Base-by-base conservation (phyloP, 2,888 invertebrate species). In the Xiphydria camelus region DNA sequence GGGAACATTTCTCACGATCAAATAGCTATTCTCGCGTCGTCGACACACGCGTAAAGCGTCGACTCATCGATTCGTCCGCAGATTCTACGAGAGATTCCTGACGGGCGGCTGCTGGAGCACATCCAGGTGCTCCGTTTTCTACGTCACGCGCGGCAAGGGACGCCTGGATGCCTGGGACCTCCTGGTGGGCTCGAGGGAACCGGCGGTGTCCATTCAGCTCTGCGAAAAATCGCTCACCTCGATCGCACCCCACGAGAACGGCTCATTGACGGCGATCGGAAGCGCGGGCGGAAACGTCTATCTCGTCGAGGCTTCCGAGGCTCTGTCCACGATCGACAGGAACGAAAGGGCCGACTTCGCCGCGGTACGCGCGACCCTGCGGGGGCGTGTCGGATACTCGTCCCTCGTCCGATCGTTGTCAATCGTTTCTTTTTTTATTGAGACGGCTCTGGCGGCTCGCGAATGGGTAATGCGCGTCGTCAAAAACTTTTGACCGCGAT, bases 161-260 rank as follows among this genome's bases (percentile, higher is more conserved):
- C 77, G 79, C n/a, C 76, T 90, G 47, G 87, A 90, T 64, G 84
- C 85, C 41, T 91, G 90, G 89, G 90, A 91, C 73, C 76, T 90
- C 29, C 76, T 89, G 19, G 80, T 87, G 52, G 83, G 85, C 66
- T 83, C 84, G 53, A 80, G 81, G 35, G 79, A 82, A 32, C 86
- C 90, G 5, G 80, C 85, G 9, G 75, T 81, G 12, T 80, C 81
- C 37, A 77, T 87, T 10, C 83, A 86, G 75, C 82, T 85, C 52
- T 74, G 77, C 1, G 68, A 76, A 33, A 47, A 71, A 20, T 20
- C 14, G 14, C 17, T 43, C 19, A 38, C 43, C n/a, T 5, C 14
- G 10, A 37, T 43, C 14, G 17, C 12, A 20, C 20, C 36, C 12
- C 36, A 43, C 10, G 26, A 38, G 23, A 77, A 78, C 47, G 64